Evolutionary conservation across 2,113 vertebrate genomes (phyloP).

Genomic region (Merops nubicus): DNA sequence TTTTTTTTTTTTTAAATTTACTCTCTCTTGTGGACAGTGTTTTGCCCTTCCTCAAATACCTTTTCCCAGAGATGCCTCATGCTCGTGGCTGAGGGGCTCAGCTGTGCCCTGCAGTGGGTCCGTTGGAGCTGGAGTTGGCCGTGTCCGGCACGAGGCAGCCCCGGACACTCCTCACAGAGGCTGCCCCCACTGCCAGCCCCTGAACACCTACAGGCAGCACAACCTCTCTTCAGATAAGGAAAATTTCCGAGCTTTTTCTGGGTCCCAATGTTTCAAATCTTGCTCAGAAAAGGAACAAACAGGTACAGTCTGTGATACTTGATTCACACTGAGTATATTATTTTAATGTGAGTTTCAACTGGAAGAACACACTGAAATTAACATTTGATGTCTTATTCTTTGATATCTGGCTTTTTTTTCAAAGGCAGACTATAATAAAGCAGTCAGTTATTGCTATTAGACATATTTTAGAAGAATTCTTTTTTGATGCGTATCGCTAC

Average conservation of each 20-base stretch:
- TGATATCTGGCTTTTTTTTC: slow-evolving; percentile 74
- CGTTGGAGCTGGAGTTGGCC: background rate
- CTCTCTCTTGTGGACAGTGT: accelerated
- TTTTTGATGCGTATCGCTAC: slow-evolving; percentile 73
- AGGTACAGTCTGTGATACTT: background rate
- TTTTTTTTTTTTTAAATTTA: background rate
- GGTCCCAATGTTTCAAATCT: background rate
- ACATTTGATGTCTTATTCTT: slow-evolving; percentile 77
- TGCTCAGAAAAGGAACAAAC: background rate
- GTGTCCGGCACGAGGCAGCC: accelerated
- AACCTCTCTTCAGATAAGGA: background rate
- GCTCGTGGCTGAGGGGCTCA: accelerated
- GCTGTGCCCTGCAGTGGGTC: accelerated
- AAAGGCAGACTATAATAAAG: slow-evolving; percentile 73
- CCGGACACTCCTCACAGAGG: background rate
- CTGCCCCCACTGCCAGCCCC: accelerated
- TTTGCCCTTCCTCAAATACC: background rate
- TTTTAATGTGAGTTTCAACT: slow-evolving; percentile 66
- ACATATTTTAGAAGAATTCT: slow-evolving; percentile 73
- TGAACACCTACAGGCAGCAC: accelerated
- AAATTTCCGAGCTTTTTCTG: background rate
- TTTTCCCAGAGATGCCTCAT: background rate
- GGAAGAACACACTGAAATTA: slow-evolving; percentile 70
- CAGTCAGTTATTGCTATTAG: slow-evolving; percentile 79
- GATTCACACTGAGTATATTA: background rate